Base-by-base conservation (phyloP, 2,888 invertebrate genomes). In the Callyntrura sp. region DNA sequence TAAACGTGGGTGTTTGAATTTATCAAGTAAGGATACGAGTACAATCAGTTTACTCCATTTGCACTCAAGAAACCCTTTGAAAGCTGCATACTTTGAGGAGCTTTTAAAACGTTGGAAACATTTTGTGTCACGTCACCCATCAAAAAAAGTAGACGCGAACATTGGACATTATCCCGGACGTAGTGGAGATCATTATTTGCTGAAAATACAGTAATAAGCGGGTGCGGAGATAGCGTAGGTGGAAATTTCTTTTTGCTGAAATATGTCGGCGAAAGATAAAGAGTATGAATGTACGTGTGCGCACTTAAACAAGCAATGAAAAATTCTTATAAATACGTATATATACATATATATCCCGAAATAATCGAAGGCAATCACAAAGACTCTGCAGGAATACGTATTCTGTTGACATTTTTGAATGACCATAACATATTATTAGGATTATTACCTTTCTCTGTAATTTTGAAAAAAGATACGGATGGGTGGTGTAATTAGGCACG, bases 401-500 rank as follows among this genome's bases (percentile, higher is more conserved):
- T 14, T 55, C 28, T 14, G 25, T 8, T 76, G 14, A 20, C 70
- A 11, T n/a, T 45, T 9, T 43, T 65, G 48, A 5, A 8, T 25
- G 25, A 28, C 51, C n/a, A 23, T 55, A 51, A 14, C 48, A 76
- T 51, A 48, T 76, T 51, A 48, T 55, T 76, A 51, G 76, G 76
- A 76, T 76, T 76, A 76, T 76, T 76, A 14, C 25, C 76, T 76
- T 25, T 73, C 14, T 76, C 51, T 76, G 76, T 76, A 55, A 51
- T 51, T 76, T 76, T 25, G 45, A 73, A 70, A n/a, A 70, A 45
- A 70, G 20, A 76, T 55, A 76, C 28, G 60, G 25, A 43, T 60
- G 65, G 48, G 23, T 43, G 11, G 82, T 62, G 82, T 82, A 82
- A 82, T 82, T 82, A 82, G 62, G 82, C 14, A 48, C 62, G 20